A percentile compares a stretch with the other conserved stretches of the same genome.
Conservation (phyloP, 2,113 vertebrate genomes). For the Prunella fulvescens region DNA sequence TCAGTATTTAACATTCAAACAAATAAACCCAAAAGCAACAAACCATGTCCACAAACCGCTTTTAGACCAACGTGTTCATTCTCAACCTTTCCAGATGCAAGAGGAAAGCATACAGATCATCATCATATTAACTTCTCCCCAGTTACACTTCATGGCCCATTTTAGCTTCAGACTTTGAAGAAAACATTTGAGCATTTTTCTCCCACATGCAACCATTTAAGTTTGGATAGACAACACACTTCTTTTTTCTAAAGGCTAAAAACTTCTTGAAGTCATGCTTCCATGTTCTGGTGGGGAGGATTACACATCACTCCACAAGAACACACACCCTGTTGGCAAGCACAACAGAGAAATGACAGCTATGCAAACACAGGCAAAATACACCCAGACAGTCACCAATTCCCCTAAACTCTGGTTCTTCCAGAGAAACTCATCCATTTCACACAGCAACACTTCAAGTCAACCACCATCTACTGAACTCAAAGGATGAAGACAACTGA, state of each 20-base stretch:
- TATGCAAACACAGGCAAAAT: neutral
- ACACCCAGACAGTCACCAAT: neutral
- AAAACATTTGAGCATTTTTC: slow-evolving; percentile 23
- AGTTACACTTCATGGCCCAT: neutral
- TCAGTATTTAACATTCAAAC: neutral
- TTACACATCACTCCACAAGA: slow-evolving; percentile 41
- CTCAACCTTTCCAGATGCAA: neutral
- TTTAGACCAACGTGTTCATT: neutral
- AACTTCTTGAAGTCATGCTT: slow-evolving; percentile 22
- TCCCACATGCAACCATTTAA: slow-evolving; percentile 36
- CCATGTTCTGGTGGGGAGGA: slow-evolving; percentile 48
- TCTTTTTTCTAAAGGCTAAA: slow-evolving; percentile 14
- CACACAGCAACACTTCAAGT: neutral
- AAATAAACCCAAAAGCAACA: neutral
- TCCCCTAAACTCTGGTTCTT: neutral
- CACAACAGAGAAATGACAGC: neutral
- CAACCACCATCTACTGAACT: neutral
- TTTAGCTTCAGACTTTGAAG: slow-evolving; percentile 16
- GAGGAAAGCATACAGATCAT: neutral
- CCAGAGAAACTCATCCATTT: neutral
- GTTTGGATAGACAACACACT: neutral
- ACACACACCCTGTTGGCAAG: slow-evolving; percentile 60
- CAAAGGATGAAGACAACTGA: neutral
- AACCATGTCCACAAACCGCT: neutral
- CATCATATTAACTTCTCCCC: neutral